phyloP scores from a whole-genome alignment of 2,888 invertebrate genomes.

The Nephrotoma guestfalica region DNA sequence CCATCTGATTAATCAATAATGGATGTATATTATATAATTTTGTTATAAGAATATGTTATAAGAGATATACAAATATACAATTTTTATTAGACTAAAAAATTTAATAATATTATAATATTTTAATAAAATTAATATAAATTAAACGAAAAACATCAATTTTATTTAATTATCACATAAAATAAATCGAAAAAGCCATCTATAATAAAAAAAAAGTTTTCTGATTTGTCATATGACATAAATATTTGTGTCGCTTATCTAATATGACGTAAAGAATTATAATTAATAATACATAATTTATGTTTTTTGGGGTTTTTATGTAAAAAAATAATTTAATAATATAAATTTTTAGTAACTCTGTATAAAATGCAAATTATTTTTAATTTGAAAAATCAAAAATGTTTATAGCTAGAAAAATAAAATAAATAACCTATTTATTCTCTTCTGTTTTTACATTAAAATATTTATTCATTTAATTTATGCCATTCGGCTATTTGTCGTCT shows the following conservation, averaged over 20 bases:
- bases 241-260: neutral
- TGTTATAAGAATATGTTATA: neutral
- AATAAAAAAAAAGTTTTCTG: neutral
- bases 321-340: neutral
- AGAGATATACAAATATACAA: neutral
- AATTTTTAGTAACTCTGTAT: neutral
- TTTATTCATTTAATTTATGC: constrained; percentile 91
- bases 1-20: neutral
- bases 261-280: neutral
- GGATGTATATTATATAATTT: neutral
- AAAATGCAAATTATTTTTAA: neutral
- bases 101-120: neutral
- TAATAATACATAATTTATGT: neutral
- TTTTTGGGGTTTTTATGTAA: neutral
- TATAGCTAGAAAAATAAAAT: neutral
- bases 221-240: neutral
- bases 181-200: neutral
- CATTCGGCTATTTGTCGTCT: constrained; percentile 97
- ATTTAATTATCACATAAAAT: neutral
- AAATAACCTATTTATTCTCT: neutral
- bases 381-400: neutral
- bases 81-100: neutral
- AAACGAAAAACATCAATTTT: neutral
- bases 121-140: neutral
- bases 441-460: neutral